Base-by-base conservation (phyloP, 2,113 vertebrate species). In the Henicopernis longicauda region DNA sequence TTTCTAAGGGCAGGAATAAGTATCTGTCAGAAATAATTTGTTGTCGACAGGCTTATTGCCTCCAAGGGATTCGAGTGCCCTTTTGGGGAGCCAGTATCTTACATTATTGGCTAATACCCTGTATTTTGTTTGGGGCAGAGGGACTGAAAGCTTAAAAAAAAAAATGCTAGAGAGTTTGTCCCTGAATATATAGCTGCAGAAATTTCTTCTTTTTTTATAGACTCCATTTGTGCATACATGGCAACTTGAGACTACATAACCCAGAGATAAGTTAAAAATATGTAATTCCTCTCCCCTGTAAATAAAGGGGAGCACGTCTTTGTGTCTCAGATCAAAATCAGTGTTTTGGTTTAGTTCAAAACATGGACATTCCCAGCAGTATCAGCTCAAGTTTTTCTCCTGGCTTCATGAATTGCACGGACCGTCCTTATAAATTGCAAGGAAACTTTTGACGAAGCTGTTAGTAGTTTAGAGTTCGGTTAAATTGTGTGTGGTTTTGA, bases 1-100 rank as follows among this genome's bases (percentile, higher is more conserved):
- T 85, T 25, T 97, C 66, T 59, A 54, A 95, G 62, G 71, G 78
- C 93, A 95, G 74, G 74, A 86, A 82, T 94, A 91, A 93, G 67
- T 93, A 62, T 85, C 86, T 97, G 96, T 94, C 95, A 95, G 74
- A 96, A 96, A 94, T 93, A 88, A 96, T 96, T 96, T 93, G 86
- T 70, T 91, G 71, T 86, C 0, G 21, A 95, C 89, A 93, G 90
- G 66, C 94, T 91, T 96, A 90, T 66, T 96, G 89, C 95, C 93
- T 96, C 59, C 47, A 40, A 85, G 96, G 86, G 84, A 93, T 95
- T 90, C 0, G 50, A 94, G 78, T 96, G 95, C 87, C 93, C 91
- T 97, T 97, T 95, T 95, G 89, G 91, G 91, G 78, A 91, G 58
- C 81, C 26, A 62, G 63, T 95, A 70, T 89, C 70, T 73, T 95